Evolutionary conservation across 2,113 vertebrate genomes (phyloP).

Genomic region (Xyliphius kryptos): DNA sequence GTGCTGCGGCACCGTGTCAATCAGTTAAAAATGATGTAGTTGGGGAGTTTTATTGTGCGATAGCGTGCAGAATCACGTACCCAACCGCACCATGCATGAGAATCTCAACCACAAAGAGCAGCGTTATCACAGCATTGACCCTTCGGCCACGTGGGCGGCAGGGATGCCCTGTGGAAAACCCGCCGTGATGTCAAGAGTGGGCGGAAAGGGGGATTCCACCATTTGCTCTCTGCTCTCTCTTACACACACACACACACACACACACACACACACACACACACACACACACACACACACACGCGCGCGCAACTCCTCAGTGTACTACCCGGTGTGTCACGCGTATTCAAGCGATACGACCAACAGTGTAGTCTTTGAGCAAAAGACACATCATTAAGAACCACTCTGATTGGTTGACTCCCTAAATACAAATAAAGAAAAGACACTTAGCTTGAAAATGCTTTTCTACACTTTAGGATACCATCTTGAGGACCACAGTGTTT

Average conservation of each 20-base stretch:
- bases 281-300: not conserved
- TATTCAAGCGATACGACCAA: too few species aligned
- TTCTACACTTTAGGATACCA: too few species aligned
- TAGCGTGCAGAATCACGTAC: not conserved
- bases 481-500: too few species aligned
- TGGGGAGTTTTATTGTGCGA: too few species aligned
- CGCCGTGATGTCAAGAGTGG: constrained; percentile 59
- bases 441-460: too few species aligned
- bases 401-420: too few species aligned
- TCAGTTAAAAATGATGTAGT: too few species aligned
- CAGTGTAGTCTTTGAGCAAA: too few species aligned
- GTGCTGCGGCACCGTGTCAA: too few species aligned
- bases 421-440: too few species aligned
- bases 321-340: not conserved
- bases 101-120: constrained; percentile 2
- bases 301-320: not conserved
- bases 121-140: not conserved
- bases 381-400: too few species aligned
- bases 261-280: not conserved
- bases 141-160: constrained; percentile 31
- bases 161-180: constrained; percentile 63
- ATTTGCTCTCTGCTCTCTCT: constrained; percentile 25
- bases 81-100: not conserved
- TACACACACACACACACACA: too few species aligned
- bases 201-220: constrained; percentile 64